Base-by-base conservation (phyloP, 2,113 vertebrate species). In the Hippoglossus stenolepis region DNA sequence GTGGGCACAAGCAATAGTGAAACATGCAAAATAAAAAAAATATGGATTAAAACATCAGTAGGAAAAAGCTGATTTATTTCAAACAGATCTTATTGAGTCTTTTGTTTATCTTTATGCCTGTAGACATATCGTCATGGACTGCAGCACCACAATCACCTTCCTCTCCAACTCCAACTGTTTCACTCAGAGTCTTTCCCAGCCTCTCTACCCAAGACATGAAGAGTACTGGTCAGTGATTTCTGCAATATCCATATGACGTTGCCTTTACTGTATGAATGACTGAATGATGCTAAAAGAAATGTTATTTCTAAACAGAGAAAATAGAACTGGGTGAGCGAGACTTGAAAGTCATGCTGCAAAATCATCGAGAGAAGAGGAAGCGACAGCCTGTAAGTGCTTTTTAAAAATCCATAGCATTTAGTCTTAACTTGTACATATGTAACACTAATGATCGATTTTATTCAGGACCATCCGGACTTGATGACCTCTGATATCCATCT, bases 121-220 rank as follows among this genome's bases (percentile, higher is more conserved):
- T 78, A 98, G 97, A 98, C 89, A 86, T 96, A 53, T 94, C 92
- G 38, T 94, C 94, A 21, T 99, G 97, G 97, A 94, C 95, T 74
- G 95, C 96, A 15, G 94, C 85, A 28, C 91, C 93, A 83, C 92
- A 95, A 89, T 94, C 97, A 73, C 89, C 94, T 62, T 73, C 95
- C 71, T 90, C 97, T 90, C 91, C 96, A 5, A 96, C 95, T 60
- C 92, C 95, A 35, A 95, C 94, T 0, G 86, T 98, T 75, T 94
- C 96, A n/a, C 93, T 98, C 76, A 94, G 96, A 91, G 95, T 97
- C 76, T 92, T 98, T 64, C 97, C 97, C 58, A 99, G 96, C 0
- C 94, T 99, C 71, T 98, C 95, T 63, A 98, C 97, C 23, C 93
- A 93, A 77, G 98, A 99, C 92, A 99, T 99, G 97, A 99, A 96